phyloP scores from a whole-genome alignment of 2,113 vertebrate genomes.

The Oreochromis niloticus region DNA sequence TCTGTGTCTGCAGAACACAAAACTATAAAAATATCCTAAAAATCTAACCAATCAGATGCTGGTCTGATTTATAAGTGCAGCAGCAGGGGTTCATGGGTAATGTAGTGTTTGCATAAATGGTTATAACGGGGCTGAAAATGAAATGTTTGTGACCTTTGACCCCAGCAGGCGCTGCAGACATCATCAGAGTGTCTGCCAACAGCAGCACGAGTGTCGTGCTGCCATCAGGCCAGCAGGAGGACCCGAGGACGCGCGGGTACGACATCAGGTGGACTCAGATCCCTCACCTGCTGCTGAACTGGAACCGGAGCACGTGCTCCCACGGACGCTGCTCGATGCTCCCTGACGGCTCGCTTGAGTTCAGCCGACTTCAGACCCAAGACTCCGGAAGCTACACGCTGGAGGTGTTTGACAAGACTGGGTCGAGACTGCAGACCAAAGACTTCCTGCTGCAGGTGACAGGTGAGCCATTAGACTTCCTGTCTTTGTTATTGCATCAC shows the following conservation, averaged over 20 bases:
- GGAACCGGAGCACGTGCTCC: not conserved
- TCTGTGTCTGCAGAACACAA: not conserved
- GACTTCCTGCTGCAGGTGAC: not conserved
- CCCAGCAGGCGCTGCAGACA: not conserved
- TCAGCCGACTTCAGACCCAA: not conserved
- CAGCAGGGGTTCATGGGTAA: not conserved
- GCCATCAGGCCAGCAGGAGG: rapidly evolving
- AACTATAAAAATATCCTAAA: not conserved
- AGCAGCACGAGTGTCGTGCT: not conserved
- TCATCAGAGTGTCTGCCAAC: not conserved
- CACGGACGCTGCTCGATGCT: not conserved
- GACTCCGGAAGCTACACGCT: slow-evolving; percentile 22
- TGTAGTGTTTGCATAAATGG: not conserved
- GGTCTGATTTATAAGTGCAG: not conserved
- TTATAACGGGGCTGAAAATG: not conserved
- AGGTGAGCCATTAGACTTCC: not conserved
- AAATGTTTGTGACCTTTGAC: not conserved
- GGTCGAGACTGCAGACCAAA: rapidly evolving
- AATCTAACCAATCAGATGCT: not conserved
- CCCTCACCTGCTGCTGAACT: not conserved
- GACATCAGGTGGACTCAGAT: slow-evolving; percentile 15
- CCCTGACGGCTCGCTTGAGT: not conserved
- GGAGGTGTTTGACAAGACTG: not conserved
- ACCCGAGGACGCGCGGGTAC: rapidly evolving
- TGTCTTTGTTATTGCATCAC: not conserved